Conservation (phyloP, 1,140 invertebrate genomes). For the Ectropis grisescens region DNA sequence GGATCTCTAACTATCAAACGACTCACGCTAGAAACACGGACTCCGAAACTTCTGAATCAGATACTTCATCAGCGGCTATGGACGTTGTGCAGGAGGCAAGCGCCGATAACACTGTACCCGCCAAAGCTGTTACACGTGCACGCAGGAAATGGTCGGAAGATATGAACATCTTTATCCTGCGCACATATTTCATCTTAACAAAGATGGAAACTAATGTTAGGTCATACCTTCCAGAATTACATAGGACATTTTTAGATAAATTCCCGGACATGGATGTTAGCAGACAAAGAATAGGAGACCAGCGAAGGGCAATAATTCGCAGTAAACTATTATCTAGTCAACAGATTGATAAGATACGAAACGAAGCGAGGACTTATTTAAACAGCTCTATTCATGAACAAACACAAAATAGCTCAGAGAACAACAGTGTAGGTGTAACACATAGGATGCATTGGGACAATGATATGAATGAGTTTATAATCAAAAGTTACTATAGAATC, state of each 20-base stretch:
- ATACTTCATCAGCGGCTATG: not conserved
- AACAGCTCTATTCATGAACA: conserved; percentile 4
- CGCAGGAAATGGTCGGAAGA: conserved; percentile 9
- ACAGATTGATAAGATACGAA: conserved; percentile 6
- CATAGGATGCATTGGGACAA: conserved; percentile 2
- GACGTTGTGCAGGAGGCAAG: not conserved
- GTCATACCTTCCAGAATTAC: conserved; percentile 5
- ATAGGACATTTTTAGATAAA: conserved; percentile 10
- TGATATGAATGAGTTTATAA: not conserved
- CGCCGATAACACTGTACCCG: conserved; percentile 2
- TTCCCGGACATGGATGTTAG: conserved; percentile 11
- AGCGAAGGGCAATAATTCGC: conserved; percentile 14
- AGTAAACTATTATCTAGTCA: conserved; percentile 7
- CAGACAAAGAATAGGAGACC: conserved; percentile 13
- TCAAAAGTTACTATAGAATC: conserved; percentile 4
- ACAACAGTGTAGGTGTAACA: conserved; percentile 3
- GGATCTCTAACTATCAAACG: too few species aligned
- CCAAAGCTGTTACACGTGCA: not conserved
- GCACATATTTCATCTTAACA: conserved; percentile 4
- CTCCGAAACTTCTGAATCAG: not conserved
- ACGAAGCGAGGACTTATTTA: conserved; percentile 10
- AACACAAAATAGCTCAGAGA: conserved; percentile 14
- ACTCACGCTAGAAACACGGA: too few species aligned
- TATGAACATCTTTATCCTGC: conserved; percentile 10
- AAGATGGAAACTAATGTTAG: conserved; percentile 4